Base-by-base conservation (phyloP, 2,888 invertebrate genomes). In the Xestia sexstrigata region DNA sequence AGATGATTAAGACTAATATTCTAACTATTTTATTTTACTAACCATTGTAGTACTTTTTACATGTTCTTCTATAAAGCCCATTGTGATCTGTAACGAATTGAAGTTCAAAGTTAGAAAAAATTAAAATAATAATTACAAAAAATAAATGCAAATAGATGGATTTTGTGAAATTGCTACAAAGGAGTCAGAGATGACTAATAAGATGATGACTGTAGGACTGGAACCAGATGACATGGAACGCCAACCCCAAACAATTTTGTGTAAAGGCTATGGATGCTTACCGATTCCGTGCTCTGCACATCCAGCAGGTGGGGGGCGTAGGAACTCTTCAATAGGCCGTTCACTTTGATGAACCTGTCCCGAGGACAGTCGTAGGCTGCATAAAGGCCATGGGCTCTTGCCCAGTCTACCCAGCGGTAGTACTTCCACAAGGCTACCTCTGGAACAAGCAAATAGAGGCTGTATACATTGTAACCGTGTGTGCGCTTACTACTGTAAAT, bases 371-470 rank as follows among this genome's bases (percentile, higher is more conserved):
- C 95, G 80, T 94, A 96, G 0, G 91, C 94, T 6, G 93, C 94
- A 70, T 96, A 96, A 0, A 96, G 87, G 0, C 96, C 96, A 45
- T 95, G 96, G 0, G 77, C 30, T 0, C 92, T 92, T 0, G 96
- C 96, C 96, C 96, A 96, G 81, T 95, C 94, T 1, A 96, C 90
- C 96, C 96, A 96, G 0, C 96, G 93, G 70, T 94, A 94, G 8
- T 92, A 91, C 72, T 96, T 96, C 96, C 96, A 96, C 5, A 91
- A 74, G 0, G 94, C 90, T 3, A 96, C 93, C 1, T 96, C 96
- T 96, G 87, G 2, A 74, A 74, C 52, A 23, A 23, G 9, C 1
- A 52, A 52, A 66, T 35, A 35, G 1, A 35, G 7, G 0, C 15
- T 20, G 20, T 42, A 55, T 6, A 23, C 0, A 15, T 55, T 15